These are phyloP conservation scores for Noctua pronuba DNA, from an alignment of 2,888 invertebrate species.

Conservation along the genomic window DNA sequence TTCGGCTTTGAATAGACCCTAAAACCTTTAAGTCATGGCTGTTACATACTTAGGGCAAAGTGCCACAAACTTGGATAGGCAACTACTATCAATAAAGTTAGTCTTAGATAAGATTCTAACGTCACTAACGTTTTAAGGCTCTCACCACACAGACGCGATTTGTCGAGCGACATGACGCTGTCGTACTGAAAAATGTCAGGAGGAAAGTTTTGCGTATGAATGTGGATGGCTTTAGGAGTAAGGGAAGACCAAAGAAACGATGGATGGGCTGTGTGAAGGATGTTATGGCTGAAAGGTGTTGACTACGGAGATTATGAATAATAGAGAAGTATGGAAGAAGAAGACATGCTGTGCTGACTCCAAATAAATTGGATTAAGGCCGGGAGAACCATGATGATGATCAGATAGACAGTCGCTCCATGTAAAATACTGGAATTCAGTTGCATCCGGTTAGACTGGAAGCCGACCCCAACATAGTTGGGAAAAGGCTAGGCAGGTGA, in stretches of 20 bases:
- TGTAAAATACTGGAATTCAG: no score
- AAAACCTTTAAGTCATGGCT: background rate
- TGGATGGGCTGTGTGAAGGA: background rate
- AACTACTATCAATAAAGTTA: conserved; percentile 23
- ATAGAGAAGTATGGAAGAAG: background rate
- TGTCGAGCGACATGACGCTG: background rate
- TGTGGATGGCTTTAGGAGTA: background rate
- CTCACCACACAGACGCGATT: background rate
- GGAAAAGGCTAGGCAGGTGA: no score
- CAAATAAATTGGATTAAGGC: background rate
- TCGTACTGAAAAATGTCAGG: background rate
- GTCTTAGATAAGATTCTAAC: conserved; percentile 29
- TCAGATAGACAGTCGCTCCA: no score
- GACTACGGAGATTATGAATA: background rate
- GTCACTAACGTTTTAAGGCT: background rate
- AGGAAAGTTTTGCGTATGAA: background rate
- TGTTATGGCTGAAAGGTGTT: background rate
- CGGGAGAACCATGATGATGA: background rate
- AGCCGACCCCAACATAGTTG: no score
- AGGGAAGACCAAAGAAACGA: background rate
- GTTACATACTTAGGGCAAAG: background rate
- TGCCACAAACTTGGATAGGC: conserved; percentile 18
- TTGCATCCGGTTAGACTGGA: no score
- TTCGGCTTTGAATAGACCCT: no score
- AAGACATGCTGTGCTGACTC: background rate